Conservation (phyloP, 2,888 invertebrate species). For the Acanthosoma haemorrhoidale region DNA sequence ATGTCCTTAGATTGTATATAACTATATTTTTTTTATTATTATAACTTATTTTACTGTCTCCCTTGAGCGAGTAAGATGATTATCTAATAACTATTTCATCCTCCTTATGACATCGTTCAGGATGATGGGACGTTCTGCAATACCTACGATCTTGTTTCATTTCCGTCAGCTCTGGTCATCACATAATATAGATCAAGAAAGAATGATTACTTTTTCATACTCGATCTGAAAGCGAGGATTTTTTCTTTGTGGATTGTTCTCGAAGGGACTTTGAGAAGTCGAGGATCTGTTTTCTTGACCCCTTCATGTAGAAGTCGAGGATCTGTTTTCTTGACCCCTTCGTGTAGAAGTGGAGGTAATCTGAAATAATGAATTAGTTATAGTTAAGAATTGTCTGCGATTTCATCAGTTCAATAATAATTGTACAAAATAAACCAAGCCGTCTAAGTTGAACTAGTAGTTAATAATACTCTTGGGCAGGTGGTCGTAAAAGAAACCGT, state of each 20-base stretch:
- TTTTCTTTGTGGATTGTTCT: neutral
- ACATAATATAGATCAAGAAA: too few relatives aligned
- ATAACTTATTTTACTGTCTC: conserved; percentile 2
- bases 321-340: neutral
- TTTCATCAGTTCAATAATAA: too few relatives aligned
- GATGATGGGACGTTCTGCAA: too few relatives aligned
- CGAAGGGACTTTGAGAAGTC: neutral
- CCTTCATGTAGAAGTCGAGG: neutral
- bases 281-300: neutral
- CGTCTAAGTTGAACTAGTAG: too few relatives aligned
- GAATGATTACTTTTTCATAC: neutral
- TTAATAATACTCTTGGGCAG: too few relatives aligned
- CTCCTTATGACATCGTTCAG: neutral
- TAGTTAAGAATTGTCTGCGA: too few relatives aligned
- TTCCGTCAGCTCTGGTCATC: neutral
- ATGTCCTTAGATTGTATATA: too few relatives aligned
- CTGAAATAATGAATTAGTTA: too few relatives aligned
- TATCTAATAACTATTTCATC: neutral
- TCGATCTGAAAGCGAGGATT: neutral
- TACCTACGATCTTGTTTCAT: neutral
- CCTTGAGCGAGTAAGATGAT: conserved; percentile 4
- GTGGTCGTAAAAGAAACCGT: too few relatives aligned
- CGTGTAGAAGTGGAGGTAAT: neutral
- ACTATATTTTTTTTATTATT: conserved; percentile 4
- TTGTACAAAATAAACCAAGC: too few relatives aligned